phyloP scores from a whole-genome alignment of 2,888 invertebrate species.

The Pocota personata region DNA sequence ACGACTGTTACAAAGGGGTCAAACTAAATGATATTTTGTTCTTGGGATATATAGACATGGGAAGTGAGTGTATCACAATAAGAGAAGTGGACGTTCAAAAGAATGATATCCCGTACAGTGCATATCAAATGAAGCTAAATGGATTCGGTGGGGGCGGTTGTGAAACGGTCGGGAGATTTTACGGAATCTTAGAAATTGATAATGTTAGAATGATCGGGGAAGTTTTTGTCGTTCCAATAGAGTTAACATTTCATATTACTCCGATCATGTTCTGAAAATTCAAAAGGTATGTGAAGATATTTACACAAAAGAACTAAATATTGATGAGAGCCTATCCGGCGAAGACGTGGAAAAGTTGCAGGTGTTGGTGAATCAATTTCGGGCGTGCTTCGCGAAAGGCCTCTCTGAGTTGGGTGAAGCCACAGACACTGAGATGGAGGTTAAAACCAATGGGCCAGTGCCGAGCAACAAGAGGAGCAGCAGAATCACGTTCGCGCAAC shows the following conservation, averaged over 20 bases:
- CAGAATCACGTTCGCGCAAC: too few relatives aligned
- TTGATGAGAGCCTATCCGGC: not conserved
- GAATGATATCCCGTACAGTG: not conserved
- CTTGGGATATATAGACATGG: not conserved
- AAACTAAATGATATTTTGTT: not conserved
- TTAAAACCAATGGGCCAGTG: too few relatives aligned
- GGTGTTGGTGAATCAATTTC: too few relatives aligned
- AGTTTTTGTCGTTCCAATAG: constrained; percentile 1
- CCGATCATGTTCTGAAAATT: not conserved
- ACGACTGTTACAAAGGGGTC: not conserved
- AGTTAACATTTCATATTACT: not conserved
- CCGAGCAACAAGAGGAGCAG: too few relatives aligned
- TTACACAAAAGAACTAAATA: not conserved
- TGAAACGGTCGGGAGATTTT: not conserved
- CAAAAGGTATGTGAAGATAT: not conserved
- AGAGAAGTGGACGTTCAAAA: not conserved
- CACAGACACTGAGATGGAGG: too few relatives aligned
- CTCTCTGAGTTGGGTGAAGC: too few relatives aligned
- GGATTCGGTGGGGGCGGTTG: constrained; percentile 1
- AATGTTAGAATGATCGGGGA: not conserved
- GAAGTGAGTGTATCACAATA: not conserved
- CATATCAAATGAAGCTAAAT: not conserved
- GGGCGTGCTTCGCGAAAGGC: too few relatives aligned
- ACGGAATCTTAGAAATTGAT: not conserved
- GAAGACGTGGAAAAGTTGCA: too few relatives aligned